Base-by-base conservation (phyloP, 2,888 invertebrate genomes). In the Camptogramma bilineatum region DNA sequence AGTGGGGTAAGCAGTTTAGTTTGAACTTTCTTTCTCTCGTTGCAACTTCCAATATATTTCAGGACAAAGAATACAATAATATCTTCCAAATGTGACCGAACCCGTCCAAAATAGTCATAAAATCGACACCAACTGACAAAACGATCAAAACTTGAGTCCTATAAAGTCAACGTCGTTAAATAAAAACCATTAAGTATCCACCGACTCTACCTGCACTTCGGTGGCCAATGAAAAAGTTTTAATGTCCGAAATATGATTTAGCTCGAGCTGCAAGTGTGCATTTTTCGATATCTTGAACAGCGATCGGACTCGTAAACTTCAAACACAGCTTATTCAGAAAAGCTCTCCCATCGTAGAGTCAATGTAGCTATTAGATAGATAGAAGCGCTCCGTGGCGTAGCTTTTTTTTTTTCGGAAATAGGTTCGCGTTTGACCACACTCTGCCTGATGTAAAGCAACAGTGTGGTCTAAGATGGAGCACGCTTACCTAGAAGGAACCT, bases 161-260 rank as follows among this genome's bases (percentile, higher is more conserved):
- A 64, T 73, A 75, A 74, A 77, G 77, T 48, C 66, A 66, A 66
- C 57, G 52, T 60, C 55, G 61, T 60, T 52, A 55, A 66, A 67
- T 48, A 48, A 68, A 73, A 71, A 73, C 74, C 66, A 72, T 76
- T 71, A 68, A 75, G 67, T 72, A 73, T 68, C 70, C 72, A 52
- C 57, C 46, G 52, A 82, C 75, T 46, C 70, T 74, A 77, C 28
- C 57, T 61, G 67, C 83, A 82, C 80, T 71, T 67, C 73, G 68
- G 73, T 77, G 76, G 82, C 84, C 84, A 85, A 83, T 87, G 87
- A 87, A 86, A 86, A 87, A 87, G 82, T 88, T 87, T 84, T 81
- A 81, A 86, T 75, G 82, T 80, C 78, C 75, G 71, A 76, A 75
- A 79, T 78, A 79, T 79, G 76, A 78, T 79, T 77, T 74, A 76